Evolutionary conservation across 2,113 vertebrate genomes (phyloP).

Genomic region (Leuciscus idus): DNA sequence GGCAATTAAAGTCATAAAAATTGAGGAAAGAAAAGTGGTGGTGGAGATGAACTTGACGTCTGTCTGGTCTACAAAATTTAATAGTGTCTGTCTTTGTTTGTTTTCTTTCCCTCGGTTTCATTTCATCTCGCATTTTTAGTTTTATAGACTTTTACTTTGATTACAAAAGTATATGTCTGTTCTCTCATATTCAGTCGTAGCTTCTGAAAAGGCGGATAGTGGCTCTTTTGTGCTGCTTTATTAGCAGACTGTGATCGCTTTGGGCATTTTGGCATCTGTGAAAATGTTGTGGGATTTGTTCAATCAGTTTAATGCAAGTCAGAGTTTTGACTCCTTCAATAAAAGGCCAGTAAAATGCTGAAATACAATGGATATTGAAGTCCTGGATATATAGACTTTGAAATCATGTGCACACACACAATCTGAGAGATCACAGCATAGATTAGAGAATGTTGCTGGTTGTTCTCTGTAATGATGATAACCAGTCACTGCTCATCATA

Average conservation of each 20-base stretch:
- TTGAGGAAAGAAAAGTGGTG: constrained; percentile 18
- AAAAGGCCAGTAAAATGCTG: constrained; percentile 17
- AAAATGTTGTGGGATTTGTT: constrained; percentile 38
- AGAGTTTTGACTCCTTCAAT: constrained; percentile 13
- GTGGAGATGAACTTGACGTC: constrained; percentile 40
- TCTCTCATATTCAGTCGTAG: not conserved
- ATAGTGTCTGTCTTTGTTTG: constrained; percentile 20
- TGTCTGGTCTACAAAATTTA: constrained; percentile 24
- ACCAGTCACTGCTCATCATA: not conserved
- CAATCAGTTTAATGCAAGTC: constrained; percentile 43
- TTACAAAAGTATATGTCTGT: constrained; percentile 30
- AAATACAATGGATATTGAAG: constrained; percentile 24
- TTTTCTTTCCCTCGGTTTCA: not conserved
- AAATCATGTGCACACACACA: not conserved
- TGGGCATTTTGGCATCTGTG: constrained; percentile 21
- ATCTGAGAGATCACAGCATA: not conserved
- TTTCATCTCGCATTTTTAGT: constrained; percentile 9
- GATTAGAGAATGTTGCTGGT: not conserved
- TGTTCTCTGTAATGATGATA: not conserved
- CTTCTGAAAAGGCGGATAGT: constrained; percentile 15
- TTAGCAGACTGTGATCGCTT: constrained; percentile 21
- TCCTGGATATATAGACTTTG: not conserved
- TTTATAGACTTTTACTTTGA: constrained; percentile 58
- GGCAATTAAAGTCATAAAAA: constrained; percentile 59
- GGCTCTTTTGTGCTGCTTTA: constrained; percentile 15